Conservation (phyloP, 2,888 invertebrate species). For the Tupiocoris notatus region DNA sequence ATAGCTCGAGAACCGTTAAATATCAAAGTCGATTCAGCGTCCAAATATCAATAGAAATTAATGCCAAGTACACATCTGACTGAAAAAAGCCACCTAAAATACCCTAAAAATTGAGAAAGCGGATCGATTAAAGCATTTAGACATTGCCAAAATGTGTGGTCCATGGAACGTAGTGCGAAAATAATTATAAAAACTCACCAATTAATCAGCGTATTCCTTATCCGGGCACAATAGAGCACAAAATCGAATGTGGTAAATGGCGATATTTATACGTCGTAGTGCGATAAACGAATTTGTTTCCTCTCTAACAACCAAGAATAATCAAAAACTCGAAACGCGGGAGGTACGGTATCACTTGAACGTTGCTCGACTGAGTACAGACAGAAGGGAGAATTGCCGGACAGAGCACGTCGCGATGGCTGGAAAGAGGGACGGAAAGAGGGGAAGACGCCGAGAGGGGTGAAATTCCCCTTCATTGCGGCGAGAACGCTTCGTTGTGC, state of each 20-base stretch:
- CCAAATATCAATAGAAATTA: no score
- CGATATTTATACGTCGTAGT: neutral
- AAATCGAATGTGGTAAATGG: no score
- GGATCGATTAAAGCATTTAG: no score
- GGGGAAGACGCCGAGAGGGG: constrained; percentile 21
- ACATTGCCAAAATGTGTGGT: no score
- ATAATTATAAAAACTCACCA: constrained; percentile 11
- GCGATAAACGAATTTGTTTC: neutral
- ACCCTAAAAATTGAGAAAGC: no score
- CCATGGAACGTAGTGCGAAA: no score
- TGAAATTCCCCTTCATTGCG: constrained; percentile 7
- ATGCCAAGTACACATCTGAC: no score
- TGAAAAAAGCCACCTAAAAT: no score
- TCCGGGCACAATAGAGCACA: neutral
- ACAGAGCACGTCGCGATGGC: neutral
- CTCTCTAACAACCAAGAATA: neutral
- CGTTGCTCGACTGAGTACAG: constrained; percentile 23
- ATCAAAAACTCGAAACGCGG: neutral
- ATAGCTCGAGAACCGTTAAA: no score
- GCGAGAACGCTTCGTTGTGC: neutral
- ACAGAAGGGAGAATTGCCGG: constrained; percentile 13
- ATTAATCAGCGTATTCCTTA: constrained; percentile 13
- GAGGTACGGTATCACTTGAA: constrained; percentile 19
- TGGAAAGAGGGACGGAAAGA: neutral
- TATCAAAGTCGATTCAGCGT: no score